Conservation (phyloP, 2,797 vertebrate genomes). For the Trachops cirrhosus region DNA sequence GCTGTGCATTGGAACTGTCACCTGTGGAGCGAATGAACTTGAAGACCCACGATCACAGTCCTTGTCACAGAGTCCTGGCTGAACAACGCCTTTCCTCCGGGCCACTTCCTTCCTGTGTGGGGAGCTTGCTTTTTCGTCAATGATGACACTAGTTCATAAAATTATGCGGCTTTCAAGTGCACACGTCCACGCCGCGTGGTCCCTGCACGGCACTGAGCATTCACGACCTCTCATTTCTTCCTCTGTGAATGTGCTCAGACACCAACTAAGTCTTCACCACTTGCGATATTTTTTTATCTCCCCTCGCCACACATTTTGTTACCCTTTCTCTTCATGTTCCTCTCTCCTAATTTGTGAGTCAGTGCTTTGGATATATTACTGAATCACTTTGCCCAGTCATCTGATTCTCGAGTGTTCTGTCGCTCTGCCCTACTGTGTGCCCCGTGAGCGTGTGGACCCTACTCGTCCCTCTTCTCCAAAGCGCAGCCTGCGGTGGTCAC, state of each 20-base stretch:
- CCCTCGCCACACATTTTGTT: neutral
- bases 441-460: rapidly evolving
- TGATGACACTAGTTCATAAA: too few species aligned
- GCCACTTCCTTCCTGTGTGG: neutral
- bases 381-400: too few species aligned
- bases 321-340: rapidly evolving
- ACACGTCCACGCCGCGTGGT: too few species aligned
- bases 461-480: rapidly evolving
- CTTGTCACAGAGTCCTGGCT: rapidly evolving
- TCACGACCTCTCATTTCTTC: neutral
- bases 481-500: rapidly evolving
- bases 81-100: rapidly evolving
- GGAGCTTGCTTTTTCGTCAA: too few species aligned
- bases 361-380: rapidly evolving
- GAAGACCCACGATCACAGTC: too few species aligned
- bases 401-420: too few species aligned
- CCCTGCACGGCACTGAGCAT: too few species aligned
- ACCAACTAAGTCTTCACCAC: neutral
- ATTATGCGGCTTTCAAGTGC: too few species aligned
- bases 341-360: too few species aligned
- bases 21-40: neutral
- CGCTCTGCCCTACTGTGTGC: rapidly evolving
- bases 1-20: neutral
- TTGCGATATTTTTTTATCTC: too few species aligned
- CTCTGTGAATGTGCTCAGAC: neutral